phyloP scores from a whole-genome alignment of 2,888 invertebrate species.

The Rhodophaea formosa region DNA sequence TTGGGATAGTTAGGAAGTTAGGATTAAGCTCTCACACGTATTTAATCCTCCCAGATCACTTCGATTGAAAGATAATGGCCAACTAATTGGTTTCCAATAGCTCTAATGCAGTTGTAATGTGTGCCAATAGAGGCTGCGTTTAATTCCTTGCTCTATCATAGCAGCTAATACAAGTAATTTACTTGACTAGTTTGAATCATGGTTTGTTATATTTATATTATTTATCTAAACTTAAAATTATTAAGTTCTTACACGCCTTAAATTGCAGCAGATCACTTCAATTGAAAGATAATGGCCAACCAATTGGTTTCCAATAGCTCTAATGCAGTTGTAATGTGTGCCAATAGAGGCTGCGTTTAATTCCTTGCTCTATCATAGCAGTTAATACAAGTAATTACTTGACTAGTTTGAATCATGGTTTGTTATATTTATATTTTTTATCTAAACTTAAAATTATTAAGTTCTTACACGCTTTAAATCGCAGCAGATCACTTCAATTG shows the following conservation, averaged over 20 bases:
- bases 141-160: not conserved
- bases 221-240: too few relatives aligned
- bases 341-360: not conserved
- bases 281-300: slow-evolving; percentile 3
- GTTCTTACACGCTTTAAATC: not conserved
- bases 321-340: slow-evolving; percentile 5
- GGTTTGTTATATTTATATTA: too few relatives aligned
- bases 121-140: not conserved
- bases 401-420: too few relatives aligned
- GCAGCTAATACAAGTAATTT: not conserved
- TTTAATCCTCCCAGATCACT: not conserved
- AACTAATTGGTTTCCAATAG: slow-evolving; percentile 6
- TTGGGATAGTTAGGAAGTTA: too few relatives aligned
- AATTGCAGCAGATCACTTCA: not conserved
- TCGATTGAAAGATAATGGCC: slow-evolving; percentile 9
- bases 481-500: not conserved
- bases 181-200: not conserved
- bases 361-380: not conserved
- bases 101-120: not conserved
- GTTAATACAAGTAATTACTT: not conserved
- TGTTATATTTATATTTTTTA: too few relatives aligned
- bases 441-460: not conserved
- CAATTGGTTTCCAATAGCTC: slow-evolving; percentile 9
- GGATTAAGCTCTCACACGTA: not conserved
- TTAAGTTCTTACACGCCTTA: not conserved